Percentiles rank a stretch among this genome's conserved stretches.
phyloP scores from a whole-genome alignment of 2,888 invertebrate species.

The Drymonia ruficornis region DNA sequence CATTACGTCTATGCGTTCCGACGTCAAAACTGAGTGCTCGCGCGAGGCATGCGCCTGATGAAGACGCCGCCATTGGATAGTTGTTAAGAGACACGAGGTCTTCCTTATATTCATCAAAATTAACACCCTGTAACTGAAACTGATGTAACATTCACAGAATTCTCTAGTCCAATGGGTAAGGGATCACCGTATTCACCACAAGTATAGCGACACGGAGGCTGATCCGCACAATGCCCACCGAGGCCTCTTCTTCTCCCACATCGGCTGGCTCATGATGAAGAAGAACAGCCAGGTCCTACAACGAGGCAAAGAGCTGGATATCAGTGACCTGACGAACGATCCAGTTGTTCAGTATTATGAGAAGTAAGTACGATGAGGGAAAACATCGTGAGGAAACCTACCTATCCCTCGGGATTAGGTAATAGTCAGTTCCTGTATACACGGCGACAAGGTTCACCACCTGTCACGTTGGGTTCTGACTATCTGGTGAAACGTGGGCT shows the following conservation, averaged over 20 bases:
- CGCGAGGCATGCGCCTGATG: no score
- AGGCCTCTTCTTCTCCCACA: conserved; percentile 95
- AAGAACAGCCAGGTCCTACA: conserved; percentile 92
- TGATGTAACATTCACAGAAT: conserved; percentile 54
- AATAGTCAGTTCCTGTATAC: no score
- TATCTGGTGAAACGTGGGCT: no score
- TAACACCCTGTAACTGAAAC: background rate
- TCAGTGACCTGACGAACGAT: conserved; percentile 90
- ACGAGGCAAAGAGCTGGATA: conserved; percentile 90
- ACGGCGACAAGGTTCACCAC: no score
- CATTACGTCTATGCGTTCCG: no score
- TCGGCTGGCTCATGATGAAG: conserved; percentile 93
- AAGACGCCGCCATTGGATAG: no score
- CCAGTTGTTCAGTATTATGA: conserved; percentile 90
- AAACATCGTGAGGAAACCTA: no score
- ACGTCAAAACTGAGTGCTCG: no score
- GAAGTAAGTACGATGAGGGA: conserved; percentile 87
- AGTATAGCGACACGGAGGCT: conserved; percentile 93
- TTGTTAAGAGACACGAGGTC: no score
- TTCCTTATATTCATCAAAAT: no score
- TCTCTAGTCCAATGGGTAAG: conserved; percentile 85
- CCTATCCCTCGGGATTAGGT: no score
- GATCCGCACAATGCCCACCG: conserved; percentile 93
- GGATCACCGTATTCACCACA: conserved; percentile 91
- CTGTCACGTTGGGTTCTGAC: no score